Evolutionary conservation across 2,888 invertebrate genomes (phyloP).

Genomic region (Cheilosia pagana): DNA sequence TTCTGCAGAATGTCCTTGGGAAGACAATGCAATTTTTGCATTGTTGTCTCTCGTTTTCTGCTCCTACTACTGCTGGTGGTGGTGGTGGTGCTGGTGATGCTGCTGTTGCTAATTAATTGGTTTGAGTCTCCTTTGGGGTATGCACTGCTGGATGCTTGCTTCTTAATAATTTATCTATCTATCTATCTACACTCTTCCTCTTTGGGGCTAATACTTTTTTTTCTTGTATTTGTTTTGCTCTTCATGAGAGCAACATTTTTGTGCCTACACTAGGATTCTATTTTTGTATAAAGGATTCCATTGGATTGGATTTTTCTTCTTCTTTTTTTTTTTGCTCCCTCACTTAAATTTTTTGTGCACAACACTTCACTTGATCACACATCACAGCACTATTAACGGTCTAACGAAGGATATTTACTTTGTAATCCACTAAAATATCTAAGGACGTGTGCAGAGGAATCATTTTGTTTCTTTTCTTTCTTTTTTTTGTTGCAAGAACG

Average conservation of each 20-base stretch:
- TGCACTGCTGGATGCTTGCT: constrained; percentile 52
- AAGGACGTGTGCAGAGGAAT: constrained; percentile 23
- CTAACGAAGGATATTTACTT: constrained; percentile 38
- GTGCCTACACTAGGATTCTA: constrained; percentile 63
- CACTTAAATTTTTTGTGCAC: constrained; percentile 11
- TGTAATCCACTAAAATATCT: constrained; percentile 33
- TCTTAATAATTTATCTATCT: constrained; percentile 72
- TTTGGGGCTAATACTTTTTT: constrained; percentile 39
- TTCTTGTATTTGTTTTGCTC: constrained; percentile 74
- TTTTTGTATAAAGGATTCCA: constrained; percentile 65
- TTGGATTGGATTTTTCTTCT: constrained; percentile 49
- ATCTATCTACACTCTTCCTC: constrained; percentile 57
- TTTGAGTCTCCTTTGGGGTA: constrained; percentile 68
- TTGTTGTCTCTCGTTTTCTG: constrained; percentile 75
- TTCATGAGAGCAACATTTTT: constrained; percentile 73
- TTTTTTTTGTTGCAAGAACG: constrained; percentile 16
- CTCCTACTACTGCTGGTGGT: constrained; percentile 34
- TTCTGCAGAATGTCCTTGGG: constrained; percentile 79
- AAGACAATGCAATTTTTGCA: constrained; percentile 80
- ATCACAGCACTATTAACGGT: constrained; percentile 54
- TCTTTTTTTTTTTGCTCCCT: constrained; percentile 24
- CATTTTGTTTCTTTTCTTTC: constrained; percentile 15
- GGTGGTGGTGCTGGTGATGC: constrained; percentile 17
- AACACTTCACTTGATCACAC: constrained; percentile 56
- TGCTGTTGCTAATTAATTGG: constrained; percentile 71